phyloP scores from a whole-genome alignment of 2,797 vertebrate genomes.

The Pseudochirops cupreus region DNA sequence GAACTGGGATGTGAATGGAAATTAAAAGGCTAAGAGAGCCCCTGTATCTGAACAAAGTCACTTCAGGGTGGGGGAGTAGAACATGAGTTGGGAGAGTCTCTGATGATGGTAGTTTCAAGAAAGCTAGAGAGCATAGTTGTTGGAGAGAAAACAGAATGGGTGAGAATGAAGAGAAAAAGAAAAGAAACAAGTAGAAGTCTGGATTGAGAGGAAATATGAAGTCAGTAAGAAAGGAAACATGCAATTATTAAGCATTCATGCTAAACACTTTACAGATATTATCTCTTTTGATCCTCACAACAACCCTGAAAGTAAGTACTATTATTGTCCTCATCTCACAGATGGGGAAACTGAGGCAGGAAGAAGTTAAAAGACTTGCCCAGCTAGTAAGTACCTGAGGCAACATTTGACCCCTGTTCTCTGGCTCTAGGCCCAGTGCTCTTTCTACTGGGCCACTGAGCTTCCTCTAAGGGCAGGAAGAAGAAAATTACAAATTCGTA shows the following conservation, averaged over 20 bases:
- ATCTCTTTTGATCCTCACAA: background rate
- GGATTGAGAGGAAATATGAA: background rate
- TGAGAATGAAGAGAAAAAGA: background rate
- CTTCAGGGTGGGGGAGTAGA: background rate
- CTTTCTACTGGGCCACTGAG: background rate
- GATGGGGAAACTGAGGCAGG: background rate
- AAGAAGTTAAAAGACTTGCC: background rate
- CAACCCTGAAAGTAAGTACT: background rate
- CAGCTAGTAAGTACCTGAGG: background rate
- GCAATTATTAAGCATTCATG: background rate
- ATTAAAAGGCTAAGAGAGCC: background rate
- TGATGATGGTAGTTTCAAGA: background rate
- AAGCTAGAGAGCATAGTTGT: background rate
- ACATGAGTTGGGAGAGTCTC: background rate
- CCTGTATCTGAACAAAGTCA: background rate
- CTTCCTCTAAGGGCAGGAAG: background rate
- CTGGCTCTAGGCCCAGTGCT: background rate
- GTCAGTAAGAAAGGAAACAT: background rate
- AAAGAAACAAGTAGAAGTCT: background rate
- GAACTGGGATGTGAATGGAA: background rate
- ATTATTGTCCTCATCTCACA: background rate
- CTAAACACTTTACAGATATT: background rate
- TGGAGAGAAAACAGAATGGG: background rate
- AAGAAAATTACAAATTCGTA: background rate
- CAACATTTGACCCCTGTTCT: background rate